These are phyloP conservation scores for Dipodomys spectabilis DNA, from an alignment of 2,113 vertebrate genomes.

Conservation along the genomic window DNA sequence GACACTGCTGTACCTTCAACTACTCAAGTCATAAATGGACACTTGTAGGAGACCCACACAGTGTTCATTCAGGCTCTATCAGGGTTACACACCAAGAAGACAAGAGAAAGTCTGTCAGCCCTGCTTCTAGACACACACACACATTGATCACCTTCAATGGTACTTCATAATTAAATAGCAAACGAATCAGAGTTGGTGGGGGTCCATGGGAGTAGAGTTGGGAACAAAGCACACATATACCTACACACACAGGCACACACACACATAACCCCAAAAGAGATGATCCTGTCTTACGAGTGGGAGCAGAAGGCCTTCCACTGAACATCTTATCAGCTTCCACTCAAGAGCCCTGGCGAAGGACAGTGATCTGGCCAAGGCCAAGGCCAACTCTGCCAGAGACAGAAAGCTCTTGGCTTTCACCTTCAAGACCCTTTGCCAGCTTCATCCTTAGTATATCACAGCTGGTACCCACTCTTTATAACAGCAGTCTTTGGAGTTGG, in stretches of 20 bases:
- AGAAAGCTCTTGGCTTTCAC: background rate
- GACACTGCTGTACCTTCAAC: background rate
- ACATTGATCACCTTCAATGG: background rate
- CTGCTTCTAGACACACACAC: background rate
- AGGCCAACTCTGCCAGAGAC: background rate
- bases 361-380: background rate
- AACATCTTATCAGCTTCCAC: background rate
- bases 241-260: fast-evolving
- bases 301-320: background rate
- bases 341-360: background rate
- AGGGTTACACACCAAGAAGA: background rate
- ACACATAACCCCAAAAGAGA: background rate
- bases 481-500: background rate
- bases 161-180: background rate
- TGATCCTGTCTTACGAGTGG: background rate
- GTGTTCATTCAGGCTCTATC: background rate
- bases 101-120: fast-evolving
- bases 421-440: background rate
- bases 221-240: background rate
- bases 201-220: background rate
- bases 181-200: background rate
- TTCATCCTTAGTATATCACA: background rate
- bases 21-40: background rate
- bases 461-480: background rate
- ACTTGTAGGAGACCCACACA: background rate